Percentiles rank a stretch among this genome's conserved stretches.
These are phyloP conservation scores for Threskiornis aethiopicus DNA, from an alignment of 2,797 vertebrate species.

Conservation along the genomic window DNA sequence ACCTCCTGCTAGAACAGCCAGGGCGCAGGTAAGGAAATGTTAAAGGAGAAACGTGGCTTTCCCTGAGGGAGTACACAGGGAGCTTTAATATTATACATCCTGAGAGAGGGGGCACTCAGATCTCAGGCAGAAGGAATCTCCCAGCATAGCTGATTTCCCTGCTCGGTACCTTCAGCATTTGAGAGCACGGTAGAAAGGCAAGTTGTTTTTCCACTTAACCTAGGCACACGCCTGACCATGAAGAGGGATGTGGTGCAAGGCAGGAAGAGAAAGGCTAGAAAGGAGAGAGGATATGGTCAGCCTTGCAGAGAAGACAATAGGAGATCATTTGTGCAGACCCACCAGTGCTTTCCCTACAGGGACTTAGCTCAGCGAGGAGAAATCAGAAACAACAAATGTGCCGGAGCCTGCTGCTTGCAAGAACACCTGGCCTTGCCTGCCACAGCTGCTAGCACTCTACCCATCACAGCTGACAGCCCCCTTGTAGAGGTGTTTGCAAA, in stretches of 20 bases:
- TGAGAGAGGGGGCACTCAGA: neutral
- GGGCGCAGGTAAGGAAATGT: neutral
- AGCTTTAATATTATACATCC: neutral
- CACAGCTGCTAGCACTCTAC: constrained; percentile 6
- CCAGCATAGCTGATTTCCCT: neutral
- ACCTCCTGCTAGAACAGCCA: neutral
- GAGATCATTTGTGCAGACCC: constrained; percentile 14
- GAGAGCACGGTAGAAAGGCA: neutral
- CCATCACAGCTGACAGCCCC: neutral
- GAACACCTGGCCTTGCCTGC: constrained; percentile 21
- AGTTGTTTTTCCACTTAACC: constrained; percentile 17
- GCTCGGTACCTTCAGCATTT: neutral
- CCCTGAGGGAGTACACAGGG: neutral
- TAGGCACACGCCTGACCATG: neutral
- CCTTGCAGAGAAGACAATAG: constrained; percentile 2
- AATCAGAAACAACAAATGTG: constrained; percentile 36
- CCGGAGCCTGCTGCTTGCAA: neutral
- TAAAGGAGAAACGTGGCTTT: neutral
- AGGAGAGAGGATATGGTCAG: neutral
- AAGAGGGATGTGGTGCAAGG: neutral
- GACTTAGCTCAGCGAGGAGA: neutral
- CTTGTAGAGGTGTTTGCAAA: neutral
- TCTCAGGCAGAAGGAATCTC: neutral
- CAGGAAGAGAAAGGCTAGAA: constrained; percentile 27
- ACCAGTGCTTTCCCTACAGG: neutral